A percentile compares a stretch with the other conserved stretches of the same genome.
Evolutionary conservation across 2,113 vertebrate species (phyloP).

Genomic region (Gnathonemus longibarbis): DNA sequence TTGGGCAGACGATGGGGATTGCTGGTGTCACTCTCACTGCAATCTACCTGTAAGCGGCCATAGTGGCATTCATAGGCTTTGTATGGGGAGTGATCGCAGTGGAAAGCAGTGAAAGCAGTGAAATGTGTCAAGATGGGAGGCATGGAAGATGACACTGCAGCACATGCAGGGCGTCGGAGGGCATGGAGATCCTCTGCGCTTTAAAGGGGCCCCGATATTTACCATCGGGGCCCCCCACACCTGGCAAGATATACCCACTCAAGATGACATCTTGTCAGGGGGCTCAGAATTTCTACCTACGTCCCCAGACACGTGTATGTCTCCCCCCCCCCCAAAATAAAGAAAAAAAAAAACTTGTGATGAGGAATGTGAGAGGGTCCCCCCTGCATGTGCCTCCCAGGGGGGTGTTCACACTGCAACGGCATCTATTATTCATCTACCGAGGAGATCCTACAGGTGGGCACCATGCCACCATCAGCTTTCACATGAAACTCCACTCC

Average conservation of each 20-base stretch:
- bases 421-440: slow-evolving; percentile 4
- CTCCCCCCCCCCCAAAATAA: too few relatives aligned
- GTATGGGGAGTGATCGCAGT: neutral
- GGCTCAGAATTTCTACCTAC: neutral
- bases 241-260: neutral
- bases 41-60: neutral
- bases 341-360: neutral
- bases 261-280: neutral
- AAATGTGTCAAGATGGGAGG: neutral
- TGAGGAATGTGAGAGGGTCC: neutral
- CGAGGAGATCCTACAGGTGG: neutral
- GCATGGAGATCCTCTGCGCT: neutral
- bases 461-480: neutral
- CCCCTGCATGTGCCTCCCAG: neutral
- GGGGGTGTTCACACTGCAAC: neutral
- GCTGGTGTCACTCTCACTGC: neutral
- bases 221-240: neutral
- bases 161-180: neutral
- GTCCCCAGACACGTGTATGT: neutral
- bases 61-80: neutral
- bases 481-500: neutral
- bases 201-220: neutral
- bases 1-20: neutral
- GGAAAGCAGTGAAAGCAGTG: neutral
- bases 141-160: neutral